phyloP scores from a whole-genome alignment of 1,140 invertebrate species.

The Catajapyx aquilonaris region DNA sequence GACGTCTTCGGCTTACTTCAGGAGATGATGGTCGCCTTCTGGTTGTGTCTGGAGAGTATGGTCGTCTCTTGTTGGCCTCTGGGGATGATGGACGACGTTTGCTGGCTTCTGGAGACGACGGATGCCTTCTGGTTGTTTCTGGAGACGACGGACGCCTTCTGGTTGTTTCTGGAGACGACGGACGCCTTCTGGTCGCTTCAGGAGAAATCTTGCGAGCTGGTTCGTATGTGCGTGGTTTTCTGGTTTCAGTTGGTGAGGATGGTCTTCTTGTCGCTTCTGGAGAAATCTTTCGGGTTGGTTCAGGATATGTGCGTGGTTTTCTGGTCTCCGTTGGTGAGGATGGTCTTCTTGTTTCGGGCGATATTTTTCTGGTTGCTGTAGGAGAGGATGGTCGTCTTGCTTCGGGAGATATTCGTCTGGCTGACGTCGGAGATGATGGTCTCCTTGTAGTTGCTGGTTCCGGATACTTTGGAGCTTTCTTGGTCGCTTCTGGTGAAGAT shows the following conservation, averaged over 20 bases:
- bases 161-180: no score
- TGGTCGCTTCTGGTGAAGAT: not conserved
- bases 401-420: not conserved
- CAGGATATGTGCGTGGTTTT: not conserved
- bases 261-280: constrained; percentile 13
- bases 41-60: not conserved
- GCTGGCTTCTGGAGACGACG: no score
- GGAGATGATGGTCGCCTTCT: not conserved
- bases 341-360: constrained; percentile 12
- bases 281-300: constrained; percentile 25
- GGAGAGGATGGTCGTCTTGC: not conserved
- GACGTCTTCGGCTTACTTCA: not conserved
- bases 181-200: not conserved
- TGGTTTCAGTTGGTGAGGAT: constrained; percentile 3
- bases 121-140: constrained; percentile 12
- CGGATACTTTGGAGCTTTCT: no score
- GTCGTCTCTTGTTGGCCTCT: not conserved
- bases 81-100: not conserved
- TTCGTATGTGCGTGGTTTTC: not conserved
- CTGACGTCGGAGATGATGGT: no score
- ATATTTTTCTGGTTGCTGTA: constrained; percentile 25
- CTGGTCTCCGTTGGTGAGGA: no score
- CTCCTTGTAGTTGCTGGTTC: no score
- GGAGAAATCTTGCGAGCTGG: constrained; percentile 25
- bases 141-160: no score